Conservation (phyloP, 2,797 vertebrate genomes). For the Phrynocephalus vlangalii region DNA sequence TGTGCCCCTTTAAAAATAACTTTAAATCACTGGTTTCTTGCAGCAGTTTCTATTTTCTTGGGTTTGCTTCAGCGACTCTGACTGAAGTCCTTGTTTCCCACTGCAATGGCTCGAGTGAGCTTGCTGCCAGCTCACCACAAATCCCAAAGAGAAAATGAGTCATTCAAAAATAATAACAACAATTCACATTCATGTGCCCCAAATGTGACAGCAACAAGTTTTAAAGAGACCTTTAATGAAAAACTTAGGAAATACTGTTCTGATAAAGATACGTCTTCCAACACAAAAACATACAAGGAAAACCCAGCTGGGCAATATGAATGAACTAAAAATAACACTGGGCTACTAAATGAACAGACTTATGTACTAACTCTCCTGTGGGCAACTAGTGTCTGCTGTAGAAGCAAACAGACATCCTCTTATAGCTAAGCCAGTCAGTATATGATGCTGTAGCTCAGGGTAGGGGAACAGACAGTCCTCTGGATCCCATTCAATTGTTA, state of each 20-base stretch:
- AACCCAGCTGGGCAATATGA: not conserved
- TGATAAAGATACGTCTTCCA: not conserved
- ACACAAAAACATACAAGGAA: not conserved
- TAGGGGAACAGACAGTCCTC: not conserved
- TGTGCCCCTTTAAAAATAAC: not conserved
- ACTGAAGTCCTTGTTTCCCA: constrained; percentile 9
- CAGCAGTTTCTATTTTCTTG: not conserved
- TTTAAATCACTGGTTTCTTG: not conserved
- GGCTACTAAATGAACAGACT: not conserved
- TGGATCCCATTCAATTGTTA: not conserved
- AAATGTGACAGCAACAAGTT: not conserved
- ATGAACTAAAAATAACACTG: not conserved
- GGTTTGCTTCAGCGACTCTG: not conserved
- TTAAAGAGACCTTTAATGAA: not conserved
- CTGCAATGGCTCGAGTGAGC: not conserved
- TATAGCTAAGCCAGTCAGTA: not conserved
- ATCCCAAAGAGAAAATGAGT: constrained; percentile 25
- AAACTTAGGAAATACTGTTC: not conserved
- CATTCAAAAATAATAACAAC: constrained; percentile 11
- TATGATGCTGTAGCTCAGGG: not conserved
- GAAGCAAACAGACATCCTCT: not conserved
- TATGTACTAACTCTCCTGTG: not conserved
- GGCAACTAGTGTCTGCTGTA: not conserved
- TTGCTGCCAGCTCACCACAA: constrained; percentile 16
- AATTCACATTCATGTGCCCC: not conserved